A percentile compares a stretch with the other conserved stretches of the same genome.
Evolutionary conservation across 1,140 invertebrate species (phyloP).

Genomic region (Eulimnadia texana): DNA sequence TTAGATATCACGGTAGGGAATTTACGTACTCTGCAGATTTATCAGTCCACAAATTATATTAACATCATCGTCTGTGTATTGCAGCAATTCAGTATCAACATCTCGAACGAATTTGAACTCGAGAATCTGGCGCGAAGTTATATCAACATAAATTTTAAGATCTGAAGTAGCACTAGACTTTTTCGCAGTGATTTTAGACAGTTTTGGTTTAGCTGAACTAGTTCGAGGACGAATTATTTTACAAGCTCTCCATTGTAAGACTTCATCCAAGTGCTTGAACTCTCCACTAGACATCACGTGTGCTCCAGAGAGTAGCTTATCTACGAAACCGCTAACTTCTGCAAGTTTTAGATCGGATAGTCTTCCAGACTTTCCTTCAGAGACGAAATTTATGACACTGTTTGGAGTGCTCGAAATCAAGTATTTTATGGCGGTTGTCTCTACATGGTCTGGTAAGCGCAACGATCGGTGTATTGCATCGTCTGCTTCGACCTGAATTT

Average conservation of each 20-base stretch:
- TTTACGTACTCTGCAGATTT: slow-evolving; percentile 19
- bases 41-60: slow-evolving; percentile 23
- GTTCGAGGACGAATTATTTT: slow-evolving; percentile 27
- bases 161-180: no score
- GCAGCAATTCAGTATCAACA: slow-evolving; percentile 18
- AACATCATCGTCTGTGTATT: slow-evolving; percentile 23
- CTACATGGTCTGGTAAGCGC: slow-evolving; percentile 35
- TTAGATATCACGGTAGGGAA: no score
- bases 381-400: slow-evolving; percentile 31
- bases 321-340: slow-evolving; percentile 25
- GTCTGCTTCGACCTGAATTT: slow-evolving; percentile 29
- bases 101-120: slow-evolving; percentile 28
- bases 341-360: slow-evolving; percentile 26
- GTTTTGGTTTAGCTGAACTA: no score
- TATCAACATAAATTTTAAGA: slow-evolving; percentile 29
- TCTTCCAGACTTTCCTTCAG: slow-evolving; percentile 28
- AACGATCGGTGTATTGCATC: slow-evolving; percentile 28
- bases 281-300: slow-evolving; percentile 28
- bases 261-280: slow-evolving; percentile 26
- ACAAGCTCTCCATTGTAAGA: slow-evolving; percentile 20
- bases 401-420: slow-evolving; percentile 30
- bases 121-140: slow-evolving; percentile 26
- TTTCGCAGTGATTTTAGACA: no score
- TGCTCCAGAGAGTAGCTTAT: slow-evolving; percentile 20
- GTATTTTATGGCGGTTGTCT: slow-evolving; percentile 34